Percentiles rank a stretch among this genome's conserved stretches.
These are phyloP conservation scores for Capromys pilorides DNA, from an alignment of 2,797 vertebrate genomes.

Conservation along the genomic window DNA sequence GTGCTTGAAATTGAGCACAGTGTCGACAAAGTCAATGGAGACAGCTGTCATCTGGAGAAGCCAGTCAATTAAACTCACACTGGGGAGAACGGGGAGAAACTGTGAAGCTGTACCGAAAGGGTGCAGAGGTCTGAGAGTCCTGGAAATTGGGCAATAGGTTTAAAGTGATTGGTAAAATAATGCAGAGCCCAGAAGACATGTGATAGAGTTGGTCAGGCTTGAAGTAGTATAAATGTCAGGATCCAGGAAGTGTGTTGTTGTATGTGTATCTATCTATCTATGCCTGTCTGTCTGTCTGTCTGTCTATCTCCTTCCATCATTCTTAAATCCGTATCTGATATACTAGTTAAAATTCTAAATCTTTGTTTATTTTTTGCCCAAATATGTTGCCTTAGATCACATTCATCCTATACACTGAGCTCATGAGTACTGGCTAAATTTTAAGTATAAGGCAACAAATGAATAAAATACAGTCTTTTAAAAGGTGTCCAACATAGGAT, in stretches of 20 bases:
- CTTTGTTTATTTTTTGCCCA: conserved; percentile 49
- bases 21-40: neutral
- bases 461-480: neutral
- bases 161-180: conserved; percentile 2
- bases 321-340: neutral
- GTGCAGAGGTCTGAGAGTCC: neutral
- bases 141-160: neutral
- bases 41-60: neutral
- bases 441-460: conserved; percentile 4
- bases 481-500: neutral
- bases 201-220: neutral
- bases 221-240: neutral
- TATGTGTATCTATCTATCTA: no score
- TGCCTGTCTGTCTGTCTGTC: no score
- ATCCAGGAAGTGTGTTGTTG: conserved; percentile 23
- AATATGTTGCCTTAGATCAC: neutral
- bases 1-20: neutral
- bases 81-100: neutral
- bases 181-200: neutral
- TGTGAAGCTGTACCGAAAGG: neutral
- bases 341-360: neutral
- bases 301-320: neutral
- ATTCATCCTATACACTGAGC: conserved; percentile 9
- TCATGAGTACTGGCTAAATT: neutral
- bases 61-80: neutral